Conservation (phyloP, 2,888 invertebrate genomes). For the Ariolimax columbianus region DNA sequence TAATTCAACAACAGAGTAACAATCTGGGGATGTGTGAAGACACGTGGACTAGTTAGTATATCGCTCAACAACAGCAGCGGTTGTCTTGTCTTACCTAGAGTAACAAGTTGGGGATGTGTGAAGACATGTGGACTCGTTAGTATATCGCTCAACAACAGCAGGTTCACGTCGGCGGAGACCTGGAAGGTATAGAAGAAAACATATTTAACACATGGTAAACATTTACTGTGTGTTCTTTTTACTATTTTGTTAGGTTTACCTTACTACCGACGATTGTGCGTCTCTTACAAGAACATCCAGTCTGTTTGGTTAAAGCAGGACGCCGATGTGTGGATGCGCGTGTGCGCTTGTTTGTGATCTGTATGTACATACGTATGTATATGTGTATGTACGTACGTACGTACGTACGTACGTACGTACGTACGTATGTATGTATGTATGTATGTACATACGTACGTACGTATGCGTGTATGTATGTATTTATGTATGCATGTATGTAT, state of each 20-base stretch:
- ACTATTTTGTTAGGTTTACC: no score
- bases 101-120: conserved; percentile 12
- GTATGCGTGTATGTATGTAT: not conserved
- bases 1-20: not conserved
- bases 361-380: no score
- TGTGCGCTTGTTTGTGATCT: no score
- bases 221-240: no score
- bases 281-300: no score
- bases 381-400: no score
- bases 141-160: conserved; percentile 30
- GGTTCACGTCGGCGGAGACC: not conserved
- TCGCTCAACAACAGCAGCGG: conserved; percentile 29
- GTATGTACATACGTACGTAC: not conserved
- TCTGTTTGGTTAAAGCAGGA: no score
- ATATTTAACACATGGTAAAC: not conserved
- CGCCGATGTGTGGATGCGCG: no score
- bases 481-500: no score
- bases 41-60: not conserved
- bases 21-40: conserved; percentile 22
- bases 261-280: no score
- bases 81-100: conserved; percentile 26
- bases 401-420: not conserved
- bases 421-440: not conserved
- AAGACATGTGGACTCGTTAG: not conserved
- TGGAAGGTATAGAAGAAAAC: not conserved